Evolutionary conservation across 2,113 vertebrate genomes (phyloP).

Genomic region (Rafetus swinhoei): DNA sequence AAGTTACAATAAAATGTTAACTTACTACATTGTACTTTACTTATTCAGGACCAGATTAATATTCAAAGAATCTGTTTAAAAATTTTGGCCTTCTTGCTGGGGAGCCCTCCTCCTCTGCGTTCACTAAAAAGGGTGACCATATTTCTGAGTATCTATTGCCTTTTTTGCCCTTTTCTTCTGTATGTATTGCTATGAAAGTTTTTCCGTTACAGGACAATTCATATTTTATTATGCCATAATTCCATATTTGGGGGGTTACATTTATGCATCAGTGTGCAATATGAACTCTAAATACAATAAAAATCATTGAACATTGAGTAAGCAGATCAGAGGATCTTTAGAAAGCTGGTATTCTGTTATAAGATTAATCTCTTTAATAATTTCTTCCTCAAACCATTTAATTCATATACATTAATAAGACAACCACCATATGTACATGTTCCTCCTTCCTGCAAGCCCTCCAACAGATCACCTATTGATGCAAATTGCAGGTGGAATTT

Average conservation of each 20-base stretch:
- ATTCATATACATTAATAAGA: background rate
- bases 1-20: background rate
- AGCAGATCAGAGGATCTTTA: background rate
- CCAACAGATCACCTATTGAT: background rate
- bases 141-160: background rate
- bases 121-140: background rate
- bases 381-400: background rate
- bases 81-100: background rate
- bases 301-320: background rate
- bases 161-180: background rate
- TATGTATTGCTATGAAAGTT: background rate
- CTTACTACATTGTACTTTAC: background rate
- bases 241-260: background rate
- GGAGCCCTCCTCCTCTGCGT: background rate
- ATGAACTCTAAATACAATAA: background rate
- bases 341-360: background rate
- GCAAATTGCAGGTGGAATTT: background rate
- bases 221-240: background rate
- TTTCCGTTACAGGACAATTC: background rate
- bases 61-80: background rate
- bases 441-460: background rate
- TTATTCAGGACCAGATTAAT: background rate
- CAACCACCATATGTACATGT: background rate
- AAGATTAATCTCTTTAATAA: background rate
- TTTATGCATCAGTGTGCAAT: background rate